Base-by-base conservation (phyloP, 2,113 vertebrate genomes). In the Solenodon paradoxus region DNA sequence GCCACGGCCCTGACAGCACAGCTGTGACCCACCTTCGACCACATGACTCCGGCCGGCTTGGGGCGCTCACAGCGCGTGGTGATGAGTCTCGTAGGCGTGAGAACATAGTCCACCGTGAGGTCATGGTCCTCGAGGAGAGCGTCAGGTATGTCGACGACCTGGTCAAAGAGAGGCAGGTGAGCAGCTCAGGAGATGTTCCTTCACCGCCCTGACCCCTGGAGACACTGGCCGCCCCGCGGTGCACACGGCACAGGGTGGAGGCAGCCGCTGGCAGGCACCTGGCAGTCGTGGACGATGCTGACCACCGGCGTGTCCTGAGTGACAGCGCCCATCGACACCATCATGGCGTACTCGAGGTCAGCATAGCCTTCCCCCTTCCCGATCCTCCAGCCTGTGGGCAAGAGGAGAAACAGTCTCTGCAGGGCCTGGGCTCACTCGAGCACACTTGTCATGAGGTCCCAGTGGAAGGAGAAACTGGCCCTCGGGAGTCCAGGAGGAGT, bases 321-420 rank as follows among this genome's bases (percentile, higher is more conserved):
- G 92, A 99, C 98, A 0, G 99, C 99, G 45, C 98, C 99, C 99
- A 99, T 99, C 1, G 98, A 98, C 47, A 98, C 98, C 99, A 99
- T 99, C 99, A 99, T 99, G 84, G 98, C 99, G 19, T 99, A 99
- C 92, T 99, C 99, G 97, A 99, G 97, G 87, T 99, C 99, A 0
- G 99, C 99, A 64, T 98, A 99, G 40, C 99, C 99, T 97, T 99
- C 99, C 15, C 99, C 99, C 98, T 99, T 99, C 57, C 99, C 99
- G 68, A 99, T 99, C 32, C 99, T 98, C 98, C 99, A 99, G 47
- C 99, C 99, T 99, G 63, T 95, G 83, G 3, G 95, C 49, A 32
- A 72, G 68, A 10, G 68, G 9, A 30, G 0, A 2, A 19, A 69
- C 0, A 26, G 78, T 1, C 24, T 13, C 24, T 9, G 0, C 1